A percentile compares a stretch with the other conserved stretches of the same genome.
phyloP scores from a whole-genome alignment of 2,113 vertebrate genomes.

The Onychostoma macrolepis region DNA sequence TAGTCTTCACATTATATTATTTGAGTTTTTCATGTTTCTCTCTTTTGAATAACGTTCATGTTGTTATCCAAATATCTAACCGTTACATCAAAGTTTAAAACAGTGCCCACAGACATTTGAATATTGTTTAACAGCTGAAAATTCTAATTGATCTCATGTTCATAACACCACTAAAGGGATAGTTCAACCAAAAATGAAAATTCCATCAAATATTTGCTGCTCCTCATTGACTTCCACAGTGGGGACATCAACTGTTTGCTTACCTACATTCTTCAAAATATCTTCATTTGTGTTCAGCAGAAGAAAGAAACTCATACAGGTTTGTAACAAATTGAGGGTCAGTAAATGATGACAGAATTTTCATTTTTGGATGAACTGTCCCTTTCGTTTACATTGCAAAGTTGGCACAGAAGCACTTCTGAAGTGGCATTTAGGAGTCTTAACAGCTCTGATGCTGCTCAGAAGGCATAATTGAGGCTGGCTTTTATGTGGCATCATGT shows the following conservation, averaged over 20 bases:
- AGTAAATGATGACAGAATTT: neutral
- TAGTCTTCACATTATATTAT: neutral
- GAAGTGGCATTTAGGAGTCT: neutral
- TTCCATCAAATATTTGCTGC: neutral
- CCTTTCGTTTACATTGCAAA: neutral
- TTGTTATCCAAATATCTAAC: neutral
- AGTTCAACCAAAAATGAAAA: neutral
- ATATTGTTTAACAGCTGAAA: neutral
- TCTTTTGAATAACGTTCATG: neutral
- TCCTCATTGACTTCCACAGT: neutral
- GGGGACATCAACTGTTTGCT: neutral
- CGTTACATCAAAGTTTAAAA: neutral
- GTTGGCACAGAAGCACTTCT: neutral
- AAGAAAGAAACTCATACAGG: neutral
- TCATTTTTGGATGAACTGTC: neutral
- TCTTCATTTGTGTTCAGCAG: neutral
- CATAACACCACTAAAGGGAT: neutral
- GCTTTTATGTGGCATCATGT: too few relatives aligned
- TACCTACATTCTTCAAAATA: neutral
- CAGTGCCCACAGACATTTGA: neutral
- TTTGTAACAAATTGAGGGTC: neutral
- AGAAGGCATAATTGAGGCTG: too few relatives aligned
- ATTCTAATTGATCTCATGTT: neutral
- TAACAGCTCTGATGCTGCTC: too few relatives aligned
- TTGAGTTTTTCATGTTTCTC: neutral